phyloP scores from a whole-genome alignment of 2,797 vertebrate species.

The Esox masquinongy region DNA sequence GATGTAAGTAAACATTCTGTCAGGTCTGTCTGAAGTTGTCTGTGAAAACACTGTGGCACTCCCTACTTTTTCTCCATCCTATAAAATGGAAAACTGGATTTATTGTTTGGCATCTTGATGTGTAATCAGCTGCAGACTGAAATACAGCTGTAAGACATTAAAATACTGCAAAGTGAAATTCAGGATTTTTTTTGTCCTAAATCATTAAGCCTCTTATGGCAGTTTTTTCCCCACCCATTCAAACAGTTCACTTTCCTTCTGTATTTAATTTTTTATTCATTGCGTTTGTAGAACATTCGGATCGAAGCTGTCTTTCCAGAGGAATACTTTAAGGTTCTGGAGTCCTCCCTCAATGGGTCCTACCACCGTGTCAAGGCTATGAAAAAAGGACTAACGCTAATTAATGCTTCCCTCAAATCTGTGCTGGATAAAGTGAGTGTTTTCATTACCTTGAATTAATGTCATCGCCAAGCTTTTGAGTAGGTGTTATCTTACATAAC shows the following conservation, averaged over 20 bases:
- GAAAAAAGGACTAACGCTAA: conserved; percentile 80
- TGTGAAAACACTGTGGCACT: neutral
- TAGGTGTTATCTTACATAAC: neutral
- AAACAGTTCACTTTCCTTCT: neutral
- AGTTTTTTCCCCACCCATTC: neutral
- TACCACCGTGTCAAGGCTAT: conserved; percentile 82
- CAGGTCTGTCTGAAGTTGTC: neutral
- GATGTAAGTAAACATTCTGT: conserved; percentile 80
- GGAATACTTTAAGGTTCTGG: conserved; percentile 84
- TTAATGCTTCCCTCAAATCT: conserved; percentile 81
- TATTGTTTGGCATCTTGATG: neutral
- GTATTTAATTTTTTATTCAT: neutral
- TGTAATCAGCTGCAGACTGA: conserved; percentile 19
- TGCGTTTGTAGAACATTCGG: conserved; percentile 81
- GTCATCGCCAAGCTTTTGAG: neutral
- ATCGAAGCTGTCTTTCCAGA: conserved; percentile 78
- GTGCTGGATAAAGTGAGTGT: conserved; percentile 84
- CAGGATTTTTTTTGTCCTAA: neutral
- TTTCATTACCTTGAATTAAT: conserved; percentile 12
- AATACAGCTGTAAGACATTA: conserved; percentile 22
- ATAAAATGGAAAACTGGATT: conserved; percentile 6
- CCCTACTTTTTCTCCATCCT: neutral
- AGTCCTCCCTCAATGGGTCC: conserved; percentile 90
- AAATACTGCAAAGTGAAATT: conserved; percentile 13
- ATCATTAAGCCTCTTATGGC: neutral